Percentiles rank a stretch among this genome's conserved stretches.
phyloP scores from a whole-genome alignment of 2,888 invertebrate genomes.

The Matsumyia berberina region DNA sequence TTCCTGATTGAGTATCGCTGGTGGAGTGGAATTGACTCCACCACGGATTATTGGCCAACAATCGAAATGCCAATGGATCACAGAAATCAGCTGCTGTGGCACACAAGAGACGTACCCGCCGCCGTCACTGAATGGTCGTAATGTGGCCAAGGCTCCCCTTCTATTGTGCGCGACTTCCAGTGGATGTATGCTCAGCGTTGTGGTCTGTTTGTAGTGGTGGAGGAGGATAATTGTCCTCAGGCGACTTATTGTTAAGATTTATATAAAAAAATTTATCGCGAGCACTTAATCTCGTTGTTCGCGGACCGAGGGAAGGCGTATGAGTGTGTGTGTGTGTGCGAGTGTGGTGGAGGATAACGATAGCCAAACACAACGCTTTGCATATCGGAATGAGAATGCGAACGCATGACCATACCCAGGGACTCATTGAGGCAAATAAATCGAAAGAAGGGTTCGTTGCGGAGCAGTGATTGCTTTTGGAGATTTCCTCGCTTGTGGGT shows the following conservation, averaged over 20 bases:
- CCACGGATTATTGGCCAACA: slow-evolving; percentile 65
- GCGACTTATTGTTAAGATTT: slow-evolving; percentile 82
- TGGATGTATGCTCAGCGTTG: slow-evolving; percentile 12
- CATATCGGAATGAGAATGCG: slow-evolving; percentile 59
- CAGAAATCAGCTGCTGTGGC: slow-evolving; percentile 61
- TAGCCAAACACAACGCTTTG: slow-evolving; percentile 32
- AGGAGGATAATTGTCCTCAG: slow-evolving; percentile 79
- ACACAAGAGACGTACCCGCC: not conserved
- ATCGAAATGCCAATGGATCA: slow-evolving; percentile 76
- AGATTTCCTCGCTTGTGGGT: slow-evolving; percentile 46
- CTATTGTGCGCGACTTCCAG: slow-evolving; percentile 45
- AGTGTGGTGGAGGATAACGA: slow-evolving; percentile 1
- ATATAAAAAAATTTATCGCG: slow-evolving; percentile 80
- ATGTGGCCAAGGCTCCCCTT: slow-evolving; percentile 62
- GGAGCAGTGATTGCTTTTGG: slow-evolving; percentile 47
- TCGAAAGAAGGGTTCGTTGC: slow-evolving; percentile 9
- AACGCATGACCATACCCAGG: slow-evolving; percentile 48
- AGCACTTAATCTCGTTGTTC: slow-evolving; percentile 80
- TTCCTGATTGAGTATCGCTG: slow-evolving; percentile 78
- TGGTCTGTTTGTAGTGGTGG: slow-evolving; percentile 30
- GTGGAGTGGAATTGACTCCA: slow-evolving; percentile 72
- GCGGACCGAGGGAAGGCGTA: slow-evolving; percentile 27
- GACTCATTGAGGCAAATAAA: slow-evolving; percentile 32
- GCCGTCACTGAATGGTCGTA: slow-evolving; percentile 45
- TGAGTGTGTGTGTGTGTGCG: slow-evolving; percentile 15